Evolutionary conservation across 1,140 invertebrate genomes (phyloP), one percentile per base, ranked within the genome.

Genomic region (Pseudobourletiella spinata): DNA sequence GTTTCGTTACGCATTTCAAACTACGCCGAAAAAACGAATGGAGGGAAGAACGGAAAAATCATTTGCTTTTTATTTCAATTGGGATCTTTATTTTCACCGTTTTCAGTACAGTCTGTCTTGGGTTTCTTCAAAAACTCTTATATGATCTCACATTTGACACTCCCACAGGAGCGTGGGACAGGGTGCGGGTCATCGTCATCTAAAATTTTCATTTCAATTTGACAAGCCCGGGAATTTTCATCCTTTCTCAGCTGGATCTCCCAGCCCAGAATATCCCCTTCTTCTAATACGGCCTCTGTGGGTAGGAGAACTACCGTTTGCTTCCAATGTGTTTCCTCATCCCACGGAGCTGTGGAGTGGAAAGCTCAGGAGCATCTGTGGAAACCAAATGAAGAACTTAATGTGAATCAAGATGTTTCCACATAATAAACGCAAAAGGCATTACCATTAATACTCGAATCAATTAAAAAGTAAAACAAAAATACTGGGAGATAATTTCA

Each of bases 321-420:
- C 73, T 97, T 95, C 95, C 95, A 98, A 78, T 98, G 95, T 18
- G 96, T 99, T 63, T 81, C 79, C 72, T 81, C 83, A 72, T 76
- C 78, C 66, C 76, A 78, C 66, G 86, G 92, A 58, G 86, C 86
- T 70, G 89, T 92, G 50, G 83, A 84, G n/a, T n/a, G n/a, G n/a
- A n/a, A n/a, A n/a, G n/a, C n/a, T n/a, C n/a, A n/a, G n/a, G n/a
- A n/a, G n/a, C n/a, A n/a, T n/a, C n/a, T n/a, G n/a, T n/a, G n/a
- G n/a, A n/a, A n/a, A n/a, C n/a, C n/a, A n/a, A n/a, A n/a, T n/a
- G n/a, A n/a, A n/a, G n/a, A n/a, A n/a, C n/a, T n/a, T n/a, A n/a
- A n/a, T n/a, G n/a, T n/a, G n/a, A n/a, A n/a, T n/a, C n/a, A n/a
- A n/a, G n/a, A n/a, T n/a, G n/a, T n/a, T n/a, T n/a, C n/a, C n/a